phyloP scores from a whole-genome alignment of 2,797 vertebrate species.

The Cyprinella venusta region DNA sequence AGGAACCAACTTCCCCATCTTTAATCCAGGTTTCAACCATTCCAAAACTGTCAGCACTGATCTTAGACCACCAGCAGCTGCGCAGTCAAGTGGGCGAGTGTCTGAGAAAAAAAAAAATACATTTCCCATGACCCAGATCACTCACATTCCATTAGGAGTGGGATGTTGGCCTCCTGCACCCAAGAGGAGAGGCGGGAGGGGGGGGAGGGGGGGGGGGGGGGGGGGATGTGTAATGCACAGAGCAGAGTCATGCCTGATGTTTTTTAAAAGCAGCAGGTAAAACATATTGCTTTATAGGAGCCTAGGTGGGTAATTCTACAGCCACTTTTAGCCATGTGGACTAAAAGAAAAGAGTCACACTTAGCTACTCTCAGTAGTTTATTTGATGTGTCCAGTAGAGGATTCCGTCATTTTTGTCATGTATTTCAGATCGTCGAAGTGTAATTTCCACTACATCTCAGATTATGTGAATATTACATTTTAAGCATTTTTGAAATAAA shows the following conservation, averaged over 20 bases:
- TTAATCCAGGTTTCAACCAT: not conserved
- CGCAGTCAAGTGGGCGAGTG: conserved; percentile 47
- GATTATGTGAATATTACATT: not conserved
- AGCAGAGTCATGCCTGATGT: not conserved
- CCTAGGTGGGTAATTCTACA: no score
- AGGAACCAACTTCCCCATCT: not conserved
- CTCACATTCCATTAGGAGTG: conserved; percentile 70
- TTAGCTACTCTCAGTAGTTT: no score
- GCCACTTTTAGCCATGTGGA: not conserved
- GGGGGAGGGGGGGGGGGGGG: no score
- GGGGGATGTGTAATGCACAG: not conserved
- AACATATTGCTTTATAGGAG: not conserved
- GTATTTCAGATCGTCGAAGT: not conserved
- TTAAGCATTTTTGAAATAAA: no score
- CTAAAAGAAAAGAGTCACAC: not conserved
- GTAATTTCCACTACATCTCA: not conserved
- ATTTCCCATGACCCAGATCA: conserved; percentile 69
- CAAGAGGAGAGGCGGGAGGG: no score
- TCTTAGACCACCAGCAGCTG: conserved; percentile 12
- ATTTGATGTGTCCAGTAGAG: not conserved
- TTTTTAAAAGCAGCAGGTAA: not conserved
- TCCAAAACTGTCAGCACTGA: not conserved
- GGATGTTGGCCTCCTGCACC: conserved; percentile 24
- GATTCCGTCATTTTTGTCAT: no score
- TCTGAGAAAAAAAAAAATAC: conserved; percentile 41